phyloP scores from a whole-genome alignment of 2,113 vertebrate species.

The Aviceda subcristata region DNA sequence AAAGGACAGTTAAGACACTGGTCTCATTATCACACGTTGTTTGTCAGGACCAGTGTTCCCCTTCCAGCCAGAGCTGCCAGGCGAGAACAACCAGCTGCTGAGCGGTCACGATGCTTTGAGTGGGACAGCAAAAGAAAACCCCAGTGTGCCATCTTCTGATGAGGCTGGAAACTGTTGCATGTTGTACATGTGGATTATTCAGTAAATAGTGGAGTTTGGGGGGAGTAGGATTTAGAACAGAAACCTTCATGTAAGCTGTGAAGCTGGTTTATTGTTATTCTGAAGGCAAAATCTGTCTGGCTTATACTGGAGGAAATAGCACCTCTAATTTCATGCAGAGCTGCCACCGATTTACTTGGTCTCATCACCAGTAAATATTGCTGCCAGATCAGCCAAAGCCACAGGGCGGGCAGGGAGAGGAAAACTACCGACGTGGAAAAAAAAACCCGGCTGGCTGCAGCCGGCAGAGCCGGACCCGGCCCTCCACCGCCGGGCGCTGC shows the following conservation, averaged over 20 bases:
- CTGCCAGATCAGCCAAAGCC: neutral
- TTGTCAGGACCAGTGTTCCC: fast-evolving
- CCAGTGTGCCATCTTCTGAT: too few relatives aligned
- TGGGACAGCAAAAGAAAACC: neutral
- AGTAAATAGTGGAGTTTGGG: fast-evolving
- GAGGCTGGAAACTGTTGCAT: neutral
- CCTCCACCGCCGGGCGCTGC: fast-evolving
- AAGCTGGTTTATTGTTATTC: neutral
- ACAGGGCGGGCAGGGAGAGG: neutral
- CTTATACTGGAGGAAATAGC: neutral
- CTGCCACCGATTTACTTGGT: neutral
- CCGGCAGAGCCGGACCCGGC: neutral
- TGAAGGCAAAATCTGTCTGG: neutral
- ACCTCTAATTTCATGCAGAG: neutral
- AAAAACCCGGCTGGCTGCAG: neutral
- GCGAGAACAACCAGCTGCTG: neutral
- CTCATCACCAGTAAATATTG: neutral
- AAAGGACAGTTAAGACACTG: fast-evolving
- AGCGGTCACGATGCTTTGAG: neutral
- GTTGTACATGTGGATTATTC: fast-evolving
- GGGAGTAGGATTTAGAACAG: neutral
- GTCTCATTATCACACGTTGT: fast-evolving
- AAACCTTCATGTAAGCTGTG: neutral
- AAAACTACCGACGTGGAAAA: neutral
- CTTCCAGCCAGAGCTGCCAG: neutral